Base-by-base conservation (phyloP, 2,888 invertebrate genomes). In the Cheilosia scutellata region DNA sequence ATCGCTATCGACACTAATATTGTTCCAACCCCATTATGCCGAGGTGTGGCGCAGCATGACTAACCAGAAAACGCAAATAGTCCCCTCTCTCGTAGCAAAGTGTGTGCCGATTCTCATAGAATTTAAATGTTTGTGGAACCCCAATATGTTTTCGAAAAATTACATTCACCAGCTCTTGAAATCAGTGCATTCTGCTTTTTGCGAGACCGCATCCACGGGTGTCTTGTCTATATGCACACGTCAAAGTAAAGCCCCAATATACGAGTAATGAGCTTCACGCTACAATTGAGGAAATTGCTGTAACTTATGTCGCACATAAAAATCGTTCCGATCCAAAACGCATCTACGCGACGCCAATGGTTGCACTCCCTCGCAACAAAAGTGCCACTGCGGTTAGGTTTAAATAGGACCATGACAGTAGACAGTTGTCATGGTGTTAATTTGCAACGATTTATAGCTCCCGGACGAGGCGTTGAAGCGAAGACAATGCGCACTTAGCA, bases 381-480 rank as follows among this genome's bases (percentile, higher is more conserved):
- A 79, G 31, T 51, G 42, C 51, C 33, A 40, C 70, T 44, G 27
- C 6, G 11, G 51, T 51, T 2, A 20, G n/a, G 4, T 20, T n/a
- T 16, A 37, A 37, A 27, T 42, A 5, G 53, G 53, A 40, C 62
- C 78, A 31, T 83, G 79, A 84, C 65, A 76, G 75, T 75, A 79
- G 79, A 84, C 65, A 76, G 75, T 75, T 53, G 53, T 80, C 65
- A 71, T 66, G 75, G 80, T 76, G 80, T 80, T 75, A 80, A 84
- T 84, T 84, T 71, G 75, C 11, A n/a, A 47, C 79, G 62, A 84
- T 84, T 80, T 84, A 80, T 84, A 60, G 75, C 75, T 7, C 55
- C 55, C 72, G 55, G 60, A 75, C 70, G 65, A 31, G n/a, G 66
- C 58, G 75, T 33, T 65, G 57, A 51, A 51, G 42, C 33, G 40